Evolutionary conservation across 2,797 vertebrate species (phyloP), one percentile per base, ranked within the genome.

Genomic region (Telmatherina bonti): DNA sequence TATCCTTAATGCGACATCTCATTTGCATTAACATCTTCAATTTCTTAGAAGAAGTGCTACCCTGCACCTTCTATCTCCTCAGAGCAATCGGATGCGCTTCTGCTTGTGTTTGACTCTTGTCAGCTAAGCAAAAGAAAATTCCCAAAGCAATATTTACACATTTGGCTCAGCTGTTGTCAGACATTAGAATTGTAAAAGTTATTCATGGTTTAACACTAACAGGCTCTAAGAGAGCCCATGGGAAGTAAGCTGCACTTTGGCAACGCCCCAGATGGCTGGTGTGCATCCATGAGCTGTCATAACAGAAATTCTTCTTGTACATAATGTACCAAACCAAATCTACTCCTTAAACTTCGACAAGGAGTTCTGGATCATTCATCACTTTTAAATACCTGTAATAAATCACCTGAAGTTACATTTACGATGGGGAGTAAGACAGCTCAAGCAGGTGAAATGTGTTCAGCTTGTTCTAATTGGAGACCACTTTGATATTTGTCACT

Each of bases 271-370:
- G 80, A 85, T 88, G 83, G 80, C 70, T n/a, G 1, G 2, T 58
- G 74, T 74, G 58, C 61, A 54, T 74, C 74, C 26, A 59, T 55
- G 64, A 81, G 59, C 66, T 65, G 69, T 63, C 74, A 62, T 49
- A 55, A 77, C 76, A 10, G 16, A 54, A 29, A 72, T 71, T 81
- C 66, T 81, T 74, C 82, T 85, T 86, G 68, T 74, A 38, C 36
- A 38, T 38, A 13, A 38, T 38, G 36, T 38, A 15, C 36, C 36
- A 59, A 62, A 73, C 71, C 69, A 81, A 76, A 73, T 85, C 68
- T 71, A 58, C 63, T 68, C 63, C 71, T 71, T 82, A 68, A 85
- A 80, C 60, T 67, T 86, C 79, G 64, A 83, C 70, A 82, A 84
- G 72, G 54, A 70, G 64, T 71, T 60, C 43, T 66, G 66, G 72